Evolutionary conservation across 2,113 vertebrate genomes (phyloP).

Genomic region (Barnardius zonarius): DNA sequence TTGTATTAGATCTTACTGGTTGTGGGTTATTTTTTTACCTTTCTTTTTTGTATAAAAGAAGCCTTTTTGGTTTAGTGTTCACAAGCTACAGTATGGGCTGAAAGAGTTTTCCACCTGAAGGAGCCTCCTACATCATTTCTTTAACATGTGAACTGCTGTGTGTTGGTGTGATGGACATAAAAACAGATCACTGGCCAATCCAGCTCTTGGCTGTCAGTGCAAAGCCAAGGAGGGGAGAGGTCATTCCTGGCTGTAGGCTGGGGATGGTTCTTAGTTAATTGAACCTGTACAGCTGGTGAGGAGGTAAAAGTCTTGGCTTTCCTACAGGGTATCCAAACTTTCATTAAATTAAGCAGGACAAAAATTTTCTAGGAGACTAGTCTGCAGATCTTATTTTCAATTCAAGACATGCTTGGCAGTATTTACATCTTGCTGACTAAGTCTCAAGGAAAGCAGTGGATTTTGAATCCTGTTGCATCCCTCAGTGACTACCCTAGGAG

Average conservation of each 20-base stretch:
- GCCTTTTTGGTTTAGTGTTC: neutral
- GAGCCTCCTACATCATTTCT: neutral
- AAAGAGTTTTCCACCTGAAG: neutral
- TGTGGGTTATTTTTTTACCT: neutral
- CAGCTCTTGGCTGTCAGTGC: neutral
- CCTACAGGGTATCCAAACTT: fast-evolving
- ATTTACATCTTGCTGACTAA: neutral
- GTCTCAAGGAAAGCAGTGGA: neutral
- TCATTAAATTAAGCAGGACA: neutral
- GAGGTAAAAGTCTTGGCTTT: neutral
- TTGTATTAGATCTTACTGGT: neutral
- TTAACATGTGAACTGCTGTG: neutral
- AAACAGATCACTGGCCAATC: neutral
- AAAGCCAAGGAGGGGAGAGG: neutral
- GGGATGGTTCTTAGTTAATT: neutral
- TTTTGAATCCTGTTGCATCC: fast-evolving
- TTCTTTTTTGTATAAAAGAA: neutral
- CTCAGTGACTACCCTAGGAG: neutral
- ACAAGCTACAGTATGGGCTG: neutral
- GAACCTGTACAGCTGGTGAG: neutral
- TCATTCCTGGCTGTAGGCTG: neutral
- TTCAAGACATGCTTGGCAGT: neutral
- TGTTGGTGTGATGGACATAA: neutral
- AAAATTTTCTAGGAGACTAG: neutral
- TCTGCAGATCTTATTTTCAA: neutral